Evolutionary conservation across 2,113 vertebrate genomes (phyloP).

Genomic region (Lophius piscatorius): DNA sequence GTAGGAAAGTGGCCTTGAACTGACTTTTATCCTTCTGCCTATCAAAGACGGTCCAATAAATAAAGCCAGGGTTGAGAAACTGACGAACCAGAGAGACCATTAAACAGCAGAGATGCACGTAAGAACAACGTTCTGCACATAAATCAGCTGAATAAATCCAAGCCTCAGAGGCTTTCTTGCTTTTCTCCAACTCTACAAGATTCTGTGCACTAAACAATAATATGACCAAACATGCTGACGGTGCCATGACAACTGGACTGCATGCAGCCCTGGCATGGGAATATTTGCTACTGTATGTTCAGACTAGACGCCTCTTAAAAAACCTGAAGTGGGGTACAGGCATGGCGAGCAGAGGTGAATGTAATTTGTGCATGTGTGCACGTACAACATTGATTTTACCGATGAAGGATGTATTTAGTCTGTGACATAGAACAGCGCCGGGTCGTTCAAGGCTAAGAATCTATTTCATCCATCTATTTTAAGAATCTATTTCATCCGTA

Average conservation of each 20-base stretch:
- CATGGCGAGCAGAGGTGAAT: too few relatives aligned
- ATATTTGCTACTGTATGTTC: too few relatives aligned
- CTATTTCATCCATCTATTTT: too few relatives aligned
- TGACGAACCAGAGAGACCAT: neutral
- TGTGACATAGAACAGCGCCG: neutral
- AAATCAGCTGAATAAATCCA: neutral
- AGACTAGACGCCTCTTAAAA: neutral
- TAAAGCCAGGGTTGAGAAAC: neutral
- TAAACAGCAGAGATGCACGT: neutral
- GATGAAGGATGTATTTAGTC: neutral
- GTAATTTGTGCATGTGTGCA: neutral
- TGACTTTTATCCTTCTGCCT: slow-evolving; percentile 4
- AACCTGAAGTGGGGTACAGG: neutral
- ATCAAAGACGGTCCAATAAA: slow-evolving; percentile 15
- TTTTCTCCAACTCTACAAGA: neutral
- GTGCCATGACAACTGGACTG: too few relatives aligned
- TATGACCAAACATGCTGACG: neutral
- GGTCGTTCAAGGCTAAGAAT: neutral
- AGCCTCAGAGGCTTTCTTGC: neutral
- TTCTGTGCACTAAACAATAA: neutral
- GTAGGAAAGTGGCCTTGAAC: neutral
- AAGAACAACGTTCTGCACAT: slow-evolving; percentile 6
- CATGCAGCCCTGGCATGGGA: too few relatives aligned
- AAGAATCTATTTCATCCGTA: too few relatives aligned
- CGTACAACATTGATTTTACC: neutral